phyloP scores from a whole-genome alignment of 2,797 vertebrate genomes.

The Phyllotis vaccarum region DNA sequence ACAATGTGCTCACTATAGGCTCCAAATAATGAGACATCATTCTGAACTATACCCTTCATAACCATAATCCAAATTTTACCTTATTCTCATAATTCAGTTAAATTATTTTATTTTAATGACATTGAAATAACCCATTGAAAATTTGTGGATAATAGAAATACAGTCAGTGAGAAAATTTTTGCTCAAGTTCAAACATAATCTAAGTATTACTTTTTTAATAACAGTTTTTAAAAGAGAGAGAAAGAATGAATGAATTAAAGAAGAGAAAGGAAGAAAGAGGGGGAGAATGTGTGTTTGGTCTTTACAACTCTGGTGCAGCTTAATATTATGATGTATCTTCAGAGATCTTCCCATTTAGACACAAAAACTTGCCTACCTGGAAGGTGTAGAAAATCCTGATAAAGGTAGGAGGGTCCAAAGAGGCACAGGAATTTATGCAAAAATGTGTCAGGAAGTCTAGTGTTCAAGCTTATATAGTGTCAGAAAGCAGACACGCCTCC shows the following conservation, averaged over 20 bases:
- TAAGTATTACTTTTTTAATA: background rate
- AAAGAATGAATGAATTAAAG: background rate
- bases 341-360: background rate
- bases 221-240: background rate
- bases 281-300: too few species aligned
- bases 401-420: background rate
- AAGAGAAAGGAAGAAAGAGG: background rate
- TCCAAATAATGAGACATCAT: background rate
- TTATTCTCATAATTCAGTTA: background rate
- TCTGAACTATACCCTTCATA: background rate
- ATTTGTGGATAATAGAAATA: background rate
- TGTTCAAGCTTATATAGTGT: background rate
- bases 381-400: rapidly evolving
- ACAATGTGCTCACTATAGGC: background rate
- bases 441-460: background rate
- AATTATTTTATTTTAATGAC: background rate
- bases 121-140: background rate
- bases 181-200: background rate
- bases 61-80: background rate
- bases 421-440: background rate
- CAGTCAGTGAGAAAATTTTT: background rate
- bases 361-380: rapidly evolving
- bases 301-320: background rate
- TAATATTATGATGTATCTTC: background rate
- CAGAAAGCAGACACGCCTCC: background rate